phyloP scores from a whole-genome alignment of 35 echinoderm and acorn worm species.

The Heliocidaris erythrogramma region DNA sequence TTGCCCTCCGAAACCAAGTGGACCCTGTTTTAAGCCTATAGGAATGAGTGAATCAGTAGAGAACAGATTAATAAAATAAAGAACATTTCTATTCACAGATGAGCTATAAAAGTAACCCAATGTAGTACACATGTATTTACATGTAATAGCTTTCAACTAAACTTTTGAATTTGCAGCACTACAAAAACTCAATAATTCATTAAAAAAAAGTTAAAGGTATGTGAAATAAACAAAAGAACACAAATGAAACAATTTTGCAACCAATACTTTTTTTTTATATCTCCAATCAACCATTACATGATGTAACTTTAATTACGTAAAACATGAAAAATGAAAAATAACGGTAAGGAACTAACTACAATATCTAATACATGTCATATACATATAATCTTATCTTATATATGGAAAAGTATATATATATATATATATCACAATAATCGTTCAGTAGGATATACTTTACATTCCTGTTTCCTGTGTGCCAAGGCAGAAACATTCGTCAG shows the following conservation, averaged over 20 bases:
- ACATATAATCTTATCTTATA: neutral
- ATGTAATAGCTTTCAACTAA: too few species aligned
- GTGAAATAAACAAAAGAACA: neutral
- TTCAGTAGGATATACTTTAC: neutral
- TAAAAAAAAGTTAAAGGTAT: too few species aligned
- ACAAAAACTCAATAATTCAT: too few species aligned
- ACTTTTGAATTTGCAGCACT: too few species aligned
- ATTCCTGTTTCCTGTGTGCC: neutral
- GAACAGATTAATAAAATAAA: too few species aligned
- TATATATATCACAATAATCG: constrained; percentile 18
- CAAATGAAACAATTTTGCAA: neutral
- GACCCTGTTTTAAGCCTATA: too few species aligned
- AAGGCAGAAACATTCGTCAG: neutral
- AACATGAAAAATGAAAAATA: neutral
- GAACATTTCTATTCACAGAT: too few species aligned
- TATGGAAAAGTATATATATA: neutral
- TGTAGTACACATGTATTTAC: too few species aligned
- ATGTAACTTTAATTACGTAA: neutral
- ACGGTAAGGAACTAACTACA: neutral
- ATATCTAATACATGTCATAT: neutral
- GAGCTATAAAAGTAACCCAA: too few species aligned
- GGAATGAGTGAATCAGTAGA: too few species aligned
- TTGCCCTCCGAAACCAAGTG: too few species aligned
- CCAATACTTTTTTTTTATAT: neutral
- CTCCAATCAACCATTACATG: neutral